Percentiles rank a stretch among this genome's conserved stretches.
These are phyloP conservation scores for Enteromius trimaculatus DNA, from an alignment of 2,797 vertebrate genomes.

Conservation along the genomic window DNA sequence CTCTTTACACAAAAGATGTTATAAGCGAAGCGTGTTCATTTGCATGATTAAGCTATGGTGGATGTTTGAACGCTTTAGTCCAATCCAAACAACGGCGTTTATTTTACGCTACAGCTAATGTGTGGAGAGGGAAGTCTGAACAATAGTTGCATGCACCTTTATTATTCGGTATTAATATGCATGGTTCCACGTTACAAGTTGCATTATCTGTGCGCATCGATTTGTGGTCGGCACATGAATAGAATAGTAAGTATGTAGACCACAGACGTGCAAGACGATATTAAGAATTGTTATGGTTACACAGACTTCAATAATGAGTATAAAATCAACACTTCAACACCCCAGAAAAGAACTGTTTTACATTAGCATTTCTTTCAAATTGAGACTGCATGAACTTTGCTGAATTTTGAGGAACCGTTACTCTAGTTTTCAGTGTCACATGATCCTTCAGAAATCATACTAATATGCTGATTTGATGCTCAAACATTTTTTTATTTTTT, in stretches of 20 bases:
- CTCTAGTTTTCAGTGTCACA: not conserved
- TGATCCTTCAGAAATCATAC: not conserved
- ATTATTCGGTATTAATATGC: conserved; percentile 25
- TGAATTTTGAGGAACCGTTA: not conserved
- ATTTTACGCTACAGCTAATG: conserved; percentile 25
- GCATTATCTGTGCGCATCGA: conserved; percentile 31
- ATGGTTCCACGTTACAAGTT: conserved; percentile 20
- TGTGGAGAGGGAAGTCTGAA: not conserved
- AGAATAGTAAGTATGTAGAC: conserved; percentile 13
- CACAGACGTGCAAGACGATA: not conserved
- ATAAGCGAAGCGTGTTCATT: conserved; percentile 52
- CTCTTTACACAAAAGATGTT: conserved; percentile 44
- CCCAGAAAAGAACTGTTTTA: not conserved
- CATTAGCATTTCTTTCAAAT: not conserved
- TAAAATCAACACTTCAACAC: not conserved
- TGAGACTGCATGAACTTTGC: not conserved
- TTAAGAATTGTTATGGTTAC: not conserved
- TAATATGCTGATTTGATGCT: not conserved
- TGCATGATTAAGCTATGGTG: conserved; percentile 52
- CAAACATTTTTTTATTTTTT: not conserved
- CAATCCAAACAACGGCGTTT: conserved; percentile 27
- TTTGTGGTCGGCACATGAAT: conserved; percentile 34
- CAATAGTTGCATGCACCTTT: conserved; percentile 12
- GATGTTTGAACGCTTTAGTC: conserved; percentile 43
- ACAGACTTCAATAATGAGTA: not conserved